Base-by-base conservation (phyloP, 2,797 vertebrate genomes). In the Ptychadena robeensis region DNA sequence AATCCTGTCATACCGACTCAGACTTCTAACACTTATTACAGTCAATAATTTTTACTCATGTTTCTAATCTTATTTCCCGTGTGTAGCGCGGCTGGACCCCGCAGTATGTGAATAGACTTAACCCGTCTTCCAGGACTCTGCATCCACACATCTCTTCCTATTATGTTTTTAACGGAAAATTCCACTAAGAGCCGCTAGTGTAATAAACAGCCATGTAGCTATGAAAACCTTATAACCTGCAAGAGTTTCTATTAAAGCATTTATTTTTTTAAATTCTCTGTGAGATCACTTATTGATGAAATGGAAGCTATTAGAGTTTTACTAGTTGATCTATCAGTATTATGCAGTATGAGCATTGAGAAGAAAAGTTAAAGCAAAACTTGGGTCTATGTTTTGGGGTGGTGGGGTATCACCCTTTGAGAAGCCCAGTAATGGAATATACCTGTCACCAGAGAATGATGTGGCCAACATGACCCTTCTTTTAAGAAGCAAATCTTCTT, bases 1-100 rank as follows among this genome's bases (percentile, higher is more conserved):
- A 57, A 81, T 59, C 70, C 82, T 48, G 77, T 80, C 83, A 76
- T 76, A 74, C 61, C 40, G 75, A 25, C 65, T 71, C 48, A 71
- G 66, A 44, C 61, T 70, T 44, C 66, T 81, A 76, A 85, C 78
- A 81, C 83, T 81, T 85, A 85, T 85, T 85, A 85, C 78, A 75
- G 72, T 64, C 57, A 76, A 76, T 85, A 74, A 63, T 74, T 85
- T 85, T 77, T 80, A 75, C 77, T 66, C 65, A 63, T 81, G 67
- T 81, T 65, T 81, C 78, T 80, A 85, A 81, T 85, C 57, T 70
- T 40, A 84, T 80, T 80, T 81, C 37, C 44, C 59, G 12, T 31
- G 25, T 31, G 37, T 27, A 27, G 81, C 61, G 9, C 32, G 27
- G 57, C 48, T 64, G 64, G 48, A 75, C 44, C 38, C 32, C 67